Evolutionary conservation across 2,888 invertebrate species (phyloP).

Genomic region (Agonopterix arenella): DNA sequence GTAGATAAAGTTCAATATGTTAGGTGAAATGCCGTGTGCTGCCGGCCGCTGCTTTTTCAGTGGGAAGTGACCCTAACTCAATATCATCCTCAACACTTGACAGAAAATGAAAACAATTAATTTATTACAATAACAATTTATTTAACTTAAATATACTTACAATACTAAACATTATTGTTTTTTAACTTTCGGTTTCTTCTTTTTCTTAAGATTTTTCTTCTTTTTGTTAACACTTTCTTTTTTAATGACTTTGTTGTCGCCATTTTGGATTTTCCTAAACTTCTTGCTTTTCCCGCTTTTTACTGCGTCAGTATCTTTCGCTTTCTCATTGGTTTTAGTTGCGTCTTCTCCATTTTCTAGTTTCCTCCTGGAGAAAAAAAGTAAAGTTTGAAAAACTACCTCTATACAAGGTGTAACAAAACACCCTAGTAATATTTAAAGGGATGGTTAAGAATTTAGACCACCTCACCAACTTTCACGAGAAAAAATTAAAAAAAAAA

Average conservation of each 20-base stretch:
- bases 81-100: too few relatives aligned
- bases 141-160: constrained; percentile 1
- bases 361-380: constrained; percentile 44
- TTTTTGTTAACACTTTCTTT: constrained; percentile 13
- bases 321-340: constrained; percentile 20
- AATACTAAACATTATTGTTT: background rate
- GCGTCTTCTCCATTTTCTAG: constrained; percentile 34
- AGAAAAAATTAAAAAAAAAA: too few relatives aligned
- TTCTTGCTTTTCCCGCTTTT: constrained; percentile 44
- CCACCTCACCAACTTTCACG: too few relatives aligned
- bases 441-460: too few relatives aligned
- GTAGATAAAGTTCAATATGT: too few relatives aligned
- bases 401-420: too few relatives aligned
- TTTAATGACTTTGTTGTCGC: constrained; percentile 12
- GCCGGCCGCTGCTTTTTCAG: background rate
- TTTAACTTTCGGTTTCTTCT: constrained; percentile 2
- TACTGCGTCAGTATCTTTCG: constrained; percentile 28
- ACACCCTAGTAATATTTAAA: too few relatives aligned
- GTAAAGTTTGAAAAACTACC: background rate
- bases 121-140: constrained; percentile 1
- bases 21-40: too few relatives aligned
- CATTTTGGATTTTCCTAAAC: constrained; percentile 39
- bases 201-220: constrained; percentile 2
- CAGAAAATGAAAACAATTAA: too few relatives aligned
- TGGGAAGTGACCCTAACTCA: background rate